Evolutionary conservation across 2,888 invertebrate genomes (phyloP).

Genomic region (Polydrusus tereticollis): DNA sequence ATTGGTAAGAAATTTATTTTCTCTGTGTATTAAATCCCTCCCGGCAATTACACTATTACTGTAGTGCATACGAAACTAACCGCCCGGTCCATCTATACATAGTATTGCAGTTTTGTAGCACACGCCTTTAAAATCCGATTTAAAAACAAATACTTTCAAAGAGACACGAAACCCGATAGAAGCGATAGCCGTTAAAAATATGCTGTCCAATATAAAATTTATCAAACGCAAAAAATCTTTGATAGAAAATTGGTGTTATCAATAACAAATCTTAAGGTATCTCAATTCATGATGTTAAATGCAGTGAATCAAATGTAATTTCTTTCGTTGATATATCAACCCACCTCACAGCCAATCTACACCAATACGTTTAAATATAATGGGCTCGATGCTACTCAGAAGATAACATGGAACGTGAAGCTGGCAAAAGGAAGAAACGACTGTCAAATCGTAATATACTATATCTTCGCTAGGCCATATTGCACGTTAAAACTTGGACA

Average conservation of each 20-base stretch:
- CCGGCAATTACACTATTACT: too few species aligned
- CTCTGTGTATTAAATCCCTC: too few species aligned
- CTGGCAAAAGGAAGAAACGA: too few species aligned
- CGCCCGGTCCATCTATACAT: too few species aligned
- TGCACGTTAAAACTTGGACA: too few species aligned
- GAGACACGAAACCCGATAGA: background rate
- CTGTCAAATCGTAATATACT: too few species aligned
- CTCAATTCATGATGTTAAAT: background rate
- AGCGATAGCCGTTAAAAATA: background rate
- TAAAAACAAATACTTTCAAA: background rate
- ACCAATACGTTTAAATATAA: background rate
- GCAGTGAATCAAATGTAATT: conserved; percentile 5
- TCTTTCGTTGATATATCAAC: background rate
- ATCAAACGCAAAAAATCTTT: background rate
- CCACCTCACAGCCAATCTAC: background rate
- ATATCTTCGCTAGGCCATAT: too few species aligned
- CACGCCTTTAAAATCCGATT: conserved; percentile 1
- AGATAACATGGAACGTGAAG: too few species aligned
- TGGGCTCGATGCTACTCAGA: too few species aligned
- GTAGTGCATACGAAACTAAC: too few species aligned
- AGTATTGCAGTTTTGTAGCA: background rate
- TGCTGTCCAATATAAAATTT: conserved; percentile 1
- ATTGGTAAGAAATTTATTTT: too few species aligned
- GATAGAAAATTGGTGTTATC: conserved; percentile 7
- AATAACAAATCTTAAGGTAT: conserved; percentile 1